phyloP scores from a whole-genome alignment of 2,113 vertebrate species.

The Canis aureus region DNA sequence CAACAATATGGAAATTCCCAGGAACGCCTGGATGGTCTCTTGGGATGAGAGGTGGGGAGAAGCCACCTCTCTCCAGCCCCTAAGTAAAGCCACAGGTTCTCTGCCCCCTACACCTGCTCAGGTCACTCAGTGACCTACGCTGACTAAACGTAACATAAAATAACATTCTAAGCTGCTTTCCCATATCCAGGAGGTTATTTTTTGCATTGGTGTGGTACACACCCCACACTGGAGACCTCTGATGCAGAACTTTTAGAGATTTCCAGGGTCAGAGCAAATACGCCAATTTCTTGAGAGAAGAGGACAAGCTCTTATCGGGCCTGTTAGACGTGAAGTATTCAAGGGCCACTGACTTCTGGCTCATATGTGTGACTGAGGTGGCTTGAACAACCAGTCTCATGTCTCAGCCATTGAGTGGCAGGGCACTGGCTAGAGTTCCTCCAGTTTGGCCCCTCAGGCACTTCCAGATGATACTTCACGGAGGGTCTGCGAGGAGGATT shows the following conservation, averaged over 20 bases:
- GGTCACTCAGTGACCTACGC: too few relatives aligned
- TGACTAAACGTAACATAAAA: too few relatives aligned
- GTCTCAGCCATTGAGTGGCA: background rate
- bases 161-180: background rate
- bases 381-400: background rate
- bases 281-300: background rate
- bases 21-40: background rate
- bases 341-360: background rate
- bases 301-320: background rate
- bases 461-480: background rate
- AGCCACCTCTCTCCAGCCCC: background rate
- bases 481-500: background rate
- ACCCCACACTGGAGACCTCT: accelerated
- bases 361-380: background rate
- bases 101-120: accelerated
- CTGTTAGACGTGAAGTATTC: background rate
- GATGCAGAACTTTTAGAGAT: background rate
- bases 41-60: background rate
- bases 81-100: background rate
- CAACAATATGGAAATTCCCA: background rate
- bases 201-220: background rate
- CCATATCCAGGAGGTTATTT: background rate
- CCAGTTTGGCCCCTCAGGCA: background rate
- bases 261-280: background rate
- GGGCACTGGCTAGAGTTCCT: background rate